Percentiles rank a stretch among this genome's conserved stretches.
phyloP scores from a whole-genome alignment of 2,888 invertebrate genomes.

The Drosophila atripex region DNA sequence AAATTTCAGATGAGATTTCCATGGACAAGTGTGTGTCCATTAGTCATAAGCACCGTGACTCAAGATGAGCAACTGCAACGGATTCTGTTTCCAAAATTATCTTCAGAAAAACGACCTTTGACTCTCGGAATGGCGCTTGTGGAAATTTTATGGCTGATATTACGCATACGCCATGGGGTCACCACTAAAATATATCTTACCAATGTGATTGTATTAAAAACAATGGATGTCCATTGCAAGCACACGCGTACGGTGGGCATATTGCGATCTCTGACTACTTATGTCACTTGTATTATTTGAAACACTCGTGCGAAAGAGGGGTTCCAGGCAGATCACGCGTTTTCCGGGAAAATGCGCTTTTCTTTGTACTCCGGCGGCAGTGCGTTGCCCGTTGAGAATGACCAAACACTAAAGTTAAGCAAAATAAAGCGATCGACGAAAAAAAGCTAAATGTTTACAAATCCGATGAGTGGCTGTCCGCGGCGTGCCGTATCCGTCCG shows the following conservation, averaged over 20 bases:
- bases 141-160: constrained; percentile 1
- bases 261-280: constrained; percentile 3
- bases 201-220: constrained; percentile 75
- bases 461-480: constrained; percentile 66
- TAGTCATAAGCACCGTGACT: constrained; percentile 57
- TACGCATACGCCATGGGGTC: constrained; percentile 12
- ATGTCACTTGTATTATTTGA: not conserved
- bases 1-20: constrained; percentile 16
- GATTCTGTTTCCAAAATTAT: constrained; percentile 13
- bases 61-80: constrained; percentile 17
- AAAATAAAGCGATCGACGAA: constrained; percentile 46
- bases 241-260: constrained; percentile 75
- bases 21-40: constrained; percentile 33
- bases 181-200: constrained; percentile 52
- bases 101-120: constrained; percentile 4
- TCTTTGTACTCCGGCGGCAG: constrained; percentile 24
- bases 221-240: constrained; percentile 77
- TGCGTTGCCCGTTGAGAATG: constrained; percentile 57
- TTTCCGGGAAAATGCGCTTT: constrained; percentile 17
- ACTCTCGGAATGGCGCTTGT: not conserved
- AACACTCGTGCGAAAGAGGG: not conserved
- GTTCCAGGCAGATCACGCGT: constrained; percentile 27
- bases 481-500: constrained; percentile 27
- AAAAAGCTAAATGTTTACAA: constrained; percentile 71
- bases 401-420: constrained; percentile 56